Evolutionary conservation across 1,140 invertebrate genomes (phyloP).

Genomic region (Solenopsis invicta): DNA sequence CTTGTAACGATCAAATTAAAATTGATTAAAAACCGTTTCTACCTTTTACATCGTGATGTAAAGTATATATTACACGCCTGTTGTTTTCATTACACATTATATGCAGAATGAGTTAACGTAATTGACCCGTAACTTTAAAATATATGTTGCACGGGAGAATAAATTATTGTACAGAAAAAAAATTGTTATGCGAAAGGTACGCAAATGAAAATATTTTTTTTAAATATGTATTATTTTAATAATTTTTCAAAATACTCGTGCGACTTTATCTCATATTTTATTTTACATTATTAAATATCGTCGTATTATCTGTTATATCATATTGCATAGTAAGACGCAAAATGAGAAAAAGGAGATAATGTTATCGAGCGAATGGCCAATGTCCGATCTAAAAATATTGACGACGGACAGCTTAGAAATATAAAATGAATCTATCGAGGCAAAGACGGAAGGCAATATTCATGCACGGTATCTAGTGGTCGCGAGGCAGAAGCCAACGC

Average conservation of each 20-base stretch:
- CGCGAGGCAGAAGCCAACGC: conserved; percentile 47
- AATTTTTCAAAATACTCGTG: background rate
- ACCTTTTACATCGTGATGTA: background rate
- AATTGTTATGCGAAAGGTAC: background rate
- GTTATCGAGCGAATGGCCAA: background rate
- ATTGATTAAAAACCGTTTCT: background rate
- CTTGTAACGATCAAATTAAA: background rate
- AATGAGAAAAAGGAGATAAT: background rate
- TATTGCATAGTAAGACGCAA: background rate
- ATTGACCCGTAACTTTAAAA: background rate
- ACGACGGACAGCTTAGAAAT: conserved; percentile 33
- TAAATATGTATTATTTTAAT: background rate
- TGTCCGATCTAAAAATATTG: conserved; percentile 45
- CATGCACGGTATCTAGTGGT: conserved; percentile 27
- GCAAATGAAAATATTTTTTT: background rate
- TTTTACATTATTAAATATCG: background rate
- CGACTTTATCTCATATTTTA: background rate
- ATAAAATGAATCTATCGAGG: conserved; percentile 41
- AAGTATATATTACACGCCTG: background rate
- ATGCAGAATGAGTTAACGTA: background rate
- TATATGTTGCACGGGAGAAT: background rate
- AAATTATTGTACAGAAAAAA: background rate
- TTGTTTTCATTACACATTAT: background rate
- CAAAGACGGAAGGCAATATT: conserved; percentile 45
- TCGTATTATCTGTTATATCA: background rate